Base-by-base conservation (phyloP, 2,888 invertebrate species). In the Tipula helvola region DNA sequence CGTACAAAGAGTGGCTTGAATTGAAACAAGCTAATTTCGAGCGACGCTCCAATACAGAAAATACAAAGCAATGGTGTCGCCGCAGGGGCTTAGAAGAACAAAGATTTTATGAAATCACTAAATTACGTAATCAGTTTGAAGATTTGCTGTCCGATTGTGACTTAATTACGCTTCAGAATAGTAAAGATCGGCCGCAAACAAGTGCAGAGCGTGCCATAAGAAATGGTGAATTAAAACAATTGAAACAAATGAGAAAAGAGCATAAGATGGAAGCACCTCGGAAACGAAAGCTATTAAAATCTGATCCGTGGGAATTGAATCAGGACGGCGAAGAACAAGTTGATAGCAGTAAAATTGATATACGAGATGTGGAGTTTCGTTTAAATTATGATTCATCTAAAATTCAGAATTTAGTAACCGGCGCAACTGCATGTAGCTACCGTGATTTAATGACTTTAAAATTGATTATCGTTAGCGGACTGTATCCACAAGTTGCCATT, bases 401-500 rank as follows among this genome's bases (percentile, higher is more conserved):
- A 89, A 94, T 97, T 88, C 94, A 95, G 90, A 93, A 93, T 90
- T 91, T 96, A 86, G 91, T 95, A 5, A 92, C 93, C 41, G 94
- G 95, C 52, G 93, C 95, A 1, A 93, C 93, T 83, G 93, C 95
- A 0, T 93, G 93, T 52, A 94, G 93, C 88, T 93, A 94, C 89
- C 94, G 94, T 88, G 96, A 96, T 89, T 90, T 96, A 16, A 93
- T 94, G 87, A 93, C 96, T 91, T 90, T 96, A 16, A 96, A 96
- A 90, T 91, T 97, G 83, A 96, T 99, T 87, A 92, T 99, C 28
- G 96, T 97, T 88, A 96, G 97, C 91, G 98, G 99, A 0, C 93
- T 99, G 86, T 99, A 99, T 91, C 99, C 99, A 0, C 98, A 99
- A 92, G 94, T 98, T 87, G 97, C 98, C 0, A 94, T 98, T n/a